Percentiles rank a stretch among this genome's conserved stretches.
Conservation (phyloP, 2,797 vertebrate species). For the Gobionotothen gibberifrons region DNA sequence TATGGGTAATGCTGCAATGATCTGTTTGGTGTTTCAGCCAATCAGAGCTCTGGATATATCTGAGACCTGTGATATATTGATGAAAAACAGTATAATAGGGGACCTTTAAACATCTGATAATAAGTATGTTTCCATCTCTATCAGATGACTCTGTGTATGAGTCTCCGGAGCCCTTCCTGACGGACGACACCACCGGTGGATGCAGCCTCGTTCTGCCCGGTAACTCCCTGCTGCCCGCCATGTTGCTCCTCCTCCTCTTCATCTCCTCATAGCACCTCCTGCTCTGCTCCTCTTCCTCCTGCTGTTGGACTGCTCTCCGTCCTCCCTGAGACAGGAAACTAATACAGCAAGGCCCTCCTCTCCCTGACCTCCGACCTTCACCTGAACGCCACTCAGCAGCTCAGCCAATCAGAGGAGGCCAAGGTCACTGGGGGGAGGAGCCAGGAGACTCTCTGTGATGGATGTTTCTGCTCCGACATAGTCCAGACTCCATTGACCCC, state of each 20-base stretch:
- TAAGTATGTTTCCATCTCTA: background rate
- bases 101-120: background rate
- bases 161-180: slow-evolving; percentile 77
- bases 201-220: slow-evolving; percentile 47
- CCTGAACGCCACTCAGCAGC: slow-evolving; percentile 1
- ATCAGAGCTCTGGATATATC: no score
- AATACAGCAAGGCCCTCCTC: slow-evolving; percentile 1
- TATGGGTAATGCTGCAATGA: no score
- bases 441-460: slow-evolving; percentile 21
- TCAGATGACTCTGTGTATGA: slow-evolving; percentile 78
- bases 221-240: slow-evolving; percentile 40
- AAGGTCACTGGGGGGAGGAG: slow-evolving; percentile 17
- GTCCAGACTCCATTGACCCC: slow-evolving; percentile 14
- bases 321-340: slow-evolving; percentile 12
- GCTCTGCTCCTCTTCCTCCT: slow-evolving; percentile 3
- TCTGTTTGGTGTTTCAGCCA: no score
- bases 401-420: slow-evolving; percentile 43
- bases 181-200: slow-evolving; percentile 70
- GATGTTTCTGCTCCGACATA: slow-evolving; percentile 10
- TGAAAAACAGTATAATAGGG: rapidly evolving
- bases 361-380: slow-evolving; percentile 33
- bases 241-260: slow-evolving; percentile 59
- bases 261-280: slow-evolving; percentile 58
- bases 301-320: background rate
- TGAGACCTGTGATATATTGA: no score